Evolutionary conservation across 2,113 vertebrate species (phyloP), one percentile per base, ranked within the genome.

Genomic region (Tachysurus vachellii): DNA sequence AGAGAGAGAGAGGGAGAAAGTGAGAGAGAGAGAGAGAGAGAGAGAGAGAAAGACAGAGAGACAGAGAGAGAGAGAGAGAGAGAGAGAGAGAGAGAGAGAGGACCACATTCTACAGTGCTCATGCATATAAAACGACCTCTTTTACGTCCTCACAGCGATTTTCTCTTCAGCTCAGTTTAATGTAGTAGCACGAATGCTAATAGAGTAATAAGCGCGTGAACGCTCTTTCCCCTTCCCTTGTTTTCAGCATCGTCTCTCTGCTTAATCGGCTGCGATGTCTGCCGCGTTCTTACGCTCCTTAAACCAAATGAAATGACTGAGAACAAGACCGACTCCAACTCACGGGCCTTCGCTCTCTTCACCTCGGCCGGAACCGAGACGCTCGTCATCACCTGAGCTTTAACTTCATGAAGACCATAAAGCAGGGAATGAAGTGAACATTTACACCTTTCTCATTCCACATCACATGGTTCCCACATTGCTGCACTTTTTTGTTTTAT

Each of bases 181-280:
- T 68, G 76, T 44, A 44, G 17, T 62, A 73, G 81, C 44, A n/a
- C 16, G 31, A 53, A 85, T 50, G 70, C 81, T 73, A 85, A 84
- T 89, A 88, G 79, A 88, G 19, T 86, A 71, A 87, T 88, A 91
- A 82, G 47, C 82, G 86, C n/a, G n/a, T 88, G 86, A 87, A 84
- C 62, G 85, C 80, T 92, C 90, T 75, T 89, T 87, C 66, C 28
- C 42, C 88, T 53, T 76, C 66, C 19, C 83, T 56, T 88, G 86
- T 92, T 93, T 88, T 91, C 91, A 88, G 92, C 86, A 66, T 89
- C 90, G 91, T 89, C 83, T 89, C 89, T 85, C 82, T 90, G 91
- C 85, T 94, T 93, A 94, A 93, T 94, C 95, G 95, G 92, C 91
- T 91, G 89, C 87, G 88, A 92, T 86, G 91, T 92, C 93, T 88